Conservation (phyloP, 2,888 invertebrate species). For the Cerastoderma edule region DNA sequence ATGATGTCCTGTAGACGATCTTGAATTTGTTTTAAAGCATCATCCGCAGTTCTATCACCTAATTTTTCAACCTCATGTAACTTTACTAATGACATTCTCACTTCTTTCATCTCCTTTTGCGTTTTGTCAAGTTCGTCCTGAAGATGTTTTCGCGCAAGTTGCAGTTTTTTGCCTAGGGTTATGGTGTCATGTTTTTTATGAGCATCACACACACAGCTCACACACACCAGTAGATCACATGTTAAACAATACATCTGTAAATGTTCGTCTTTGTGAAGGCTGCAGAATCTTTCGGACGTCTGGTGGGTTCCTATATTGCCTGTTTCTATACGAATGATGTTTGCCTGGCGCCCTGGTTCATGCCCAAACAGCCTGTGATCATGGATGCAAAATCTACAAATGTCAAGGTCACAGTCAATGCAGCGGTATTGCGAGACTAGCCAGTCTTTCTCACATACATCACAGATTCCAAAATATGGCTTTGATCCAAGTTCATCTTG, state of each 20-base stretch:
- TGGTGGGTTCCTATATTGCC: slow-evolving; percentile 58
- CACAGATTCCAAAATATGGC: slow-evolving; percentile 72
- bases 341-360: slow-evolving; percentile 59
- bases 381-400: slow-evolving; percentile 77
- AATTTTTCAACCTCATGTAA: slow-evolving; percentile 60
- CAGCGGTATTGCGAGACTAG: slow-evolving; percentile 76
- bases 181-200: slow-evolving; percentile 73
- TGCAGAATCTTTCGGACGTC: slow-evolving; percentile 66
- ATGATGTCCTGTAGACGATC: slow-evolving; percentile 61
- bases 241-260: slow-evolving; percentile 75
- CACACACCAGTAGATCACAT: slow-evolving; percentile 71
- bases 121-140: slow-evolving; percentile 69
- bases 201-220: slow-evolving; percentile 70
- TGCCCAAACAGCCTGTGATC: slow-evolving; percentile 74
- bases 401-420: slow-evolving; percentile 76
- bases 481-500: slow-evolving; percentile 75
- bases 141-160: slow-evolving; percentile 63
- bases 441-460: slow-evolving; percentile 73
- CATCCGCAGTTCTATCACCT: slow-evolving; percentile 57
- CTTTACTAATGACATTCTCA: slow-evolving; percentile 49
- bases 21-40: slow-evolving; percentile 59
- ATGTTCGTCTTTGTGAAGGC: slow-evolving; percentile 66
- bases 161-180: slow-evolving; percentile 70
- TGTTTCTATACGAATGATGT: slow-evolving; percentile 74
- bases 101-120: slow-evolving; percentile 59